These are phyloP conservation scores for Calidris pygmaea DNA, from an alignment of 2,113 vertebrate species.

Conservation along the genomic window DNA sequence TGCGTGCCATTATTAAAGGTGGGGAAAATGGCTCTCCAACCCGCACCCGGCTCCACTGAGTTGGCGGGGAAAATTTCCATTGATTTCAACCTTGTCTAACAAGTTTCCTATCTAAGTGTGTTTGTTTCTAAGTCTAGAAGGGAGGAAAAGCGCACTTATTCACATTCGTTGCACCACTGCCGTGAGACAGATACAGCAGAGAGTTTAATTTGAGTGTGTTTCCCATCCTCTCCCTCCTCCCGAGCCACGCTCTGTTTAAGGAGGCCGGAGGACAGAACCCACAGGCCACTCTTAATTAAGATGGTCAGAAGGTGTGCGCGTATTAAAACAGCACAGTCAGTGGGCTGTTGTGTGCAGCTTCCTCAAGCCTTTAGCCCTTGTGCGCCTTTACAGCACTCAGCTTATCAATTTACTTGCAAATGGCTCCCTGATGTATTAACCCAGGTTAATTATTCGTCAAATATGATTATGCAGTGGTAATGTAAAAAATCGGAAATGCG, in stretches of 20 bases:
- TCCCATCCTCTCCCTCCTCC: not conserved
- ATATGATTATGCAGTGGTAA: slow-evolving; percentile 91
- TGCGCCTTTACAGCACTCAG: slow-evolving; percentile 68
- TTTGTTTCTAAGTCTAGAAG: not conserved
- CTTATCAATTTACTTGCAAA: slow-evolving; percentile 90
- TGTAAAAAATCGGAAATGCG: slow-evolving; percentile 84
- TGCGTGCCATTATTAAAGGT: not conserved
- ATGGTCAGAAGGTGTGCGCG: not conserved
- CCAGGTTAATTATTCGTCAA: slow-evolving; percentile 91
- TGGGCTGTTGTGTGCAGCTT: not conserved
- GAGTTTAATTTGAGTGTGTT: not conserved
- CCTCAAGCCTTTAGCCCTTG: slow-evolving; percentile 54
- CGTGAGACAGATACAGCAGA: not conserved
- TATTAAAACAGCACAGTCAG: not conserved
- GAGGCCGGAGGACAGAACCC: not conserved
- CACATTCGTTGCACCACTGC: not conserved
- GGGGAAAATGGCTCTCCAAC: not conserved
- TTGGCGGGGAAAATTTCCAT: not conserved
- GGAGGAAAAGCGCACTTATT: not conserved
- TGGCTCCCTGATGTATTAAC: slow-evolving; percentile 86
- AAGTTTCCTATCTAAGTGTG: not conserved
- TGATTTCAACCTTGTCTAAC: not conserved
- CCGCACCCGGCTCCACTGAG: not conserved
- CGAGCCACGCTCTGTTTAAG: not conserved
- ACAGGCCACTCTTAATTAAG: slow-evolving; percentile 12